A percentile compares a stretch with the other conserved stretches of the same genome.
These are phyloP conservation scores for Gallinago media DNA, from an alignment of 2,113 vertebrate species.

Conservation along the genomic window DNA sequence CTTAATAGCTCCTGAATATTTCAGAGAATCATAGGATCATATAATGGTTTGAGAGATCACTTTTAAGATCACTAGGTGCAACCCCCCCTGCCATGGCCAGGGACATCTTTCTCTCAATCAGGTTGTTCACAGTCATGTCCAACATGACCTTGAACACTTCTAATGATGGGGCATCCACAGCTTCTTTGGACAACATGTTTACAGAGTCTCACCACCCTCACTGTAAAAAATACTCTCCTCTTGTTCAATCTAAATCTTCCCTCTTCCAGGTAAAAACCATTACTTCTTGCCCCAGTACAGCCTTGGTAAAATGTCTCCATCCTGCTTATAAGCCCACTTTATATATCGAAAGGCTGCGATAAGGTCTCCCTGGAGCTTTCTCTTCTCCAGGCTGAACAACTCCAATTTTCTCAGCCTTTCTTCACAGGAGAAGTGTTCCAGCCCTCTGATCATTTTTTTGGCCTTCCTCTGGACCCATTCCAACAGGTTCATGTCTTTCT, in stretches of 20 bases:
- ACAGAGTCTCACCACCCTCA: neutral
- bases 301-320: neutral
- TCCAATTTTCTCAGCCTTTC: neutral
- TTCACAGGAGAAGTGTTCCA: neutral
- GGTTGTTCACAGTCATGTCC: neutral
- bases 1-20: neutral
- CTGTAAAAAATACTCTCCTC: accelerated
- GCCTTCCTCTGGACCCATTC: accelerated
- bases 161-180: accelerated
- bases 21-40: neutral
- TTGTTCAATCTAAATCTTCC: neutral
- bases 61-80: neutral
- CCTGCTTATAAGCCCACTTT: neutral
- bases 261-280: neutral
- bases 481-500: neutral
- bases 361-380: accelerated
- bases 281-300: neutral
- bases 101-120: neutral
- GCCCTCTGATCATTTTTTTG: neutral
- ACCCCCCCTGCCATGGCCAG: neutral
- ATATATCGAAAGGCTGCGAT: neutral
- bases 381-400: neutral
- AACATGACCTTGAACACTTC: neutral
- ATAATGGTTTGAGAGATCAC: neutral
- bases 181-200: neutral